Evolutionary conservation across 2,888 invertebrate species (phyloP).

Genomic region (Uropetala carovei): DNA sequence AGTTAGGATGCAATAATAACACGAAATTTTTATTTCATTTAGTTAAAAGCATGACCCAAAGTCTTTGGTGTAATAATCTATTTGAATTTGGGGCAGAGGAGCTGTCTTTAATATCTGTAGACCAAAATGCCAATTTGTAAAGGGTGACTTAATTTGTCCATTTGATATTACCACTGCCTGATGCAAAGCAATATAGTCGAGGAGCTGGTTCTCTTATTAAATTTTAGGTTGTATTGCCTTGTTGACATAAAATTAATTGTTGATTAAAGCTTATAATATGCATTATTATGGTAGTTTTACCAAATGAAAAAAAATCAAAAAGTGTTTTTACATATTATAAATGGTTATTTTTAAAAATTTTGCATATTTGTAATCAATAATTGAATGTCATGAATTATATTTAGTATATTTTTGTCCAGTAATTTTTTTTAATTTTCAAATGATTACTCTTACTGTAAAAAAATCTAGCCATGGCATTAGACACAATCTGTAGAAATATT

Average conservation of each 20-base stretch:
- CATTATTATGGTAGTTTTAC: conserved; percentile 50
- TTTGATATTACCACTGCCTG: conserved; percentile 56
- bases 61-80: conserved; percentile 22
- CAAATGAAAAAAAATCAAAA: conserved; percentile 58
- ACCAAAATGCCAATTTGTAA: conserved; percentile 49
- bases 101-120: background rate
- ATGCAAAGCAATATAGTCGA: conserved; percentile 52
- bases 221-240: conserved; percentile 46
- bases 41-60: conserved; percentile 16
- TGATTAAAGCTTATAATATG: conserved; percentile 41
- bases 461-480: background rate
- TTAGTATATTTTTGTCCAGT: conserved; percentile 9
- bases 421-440: conserved; percentile 38
- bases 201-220: conserved; percentile 53
- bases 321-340: conserved; percentile 54
- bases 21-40: conserved; percentile 15
- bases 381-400: background rate
- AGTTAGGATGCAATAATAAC: conserved; percentile 29
- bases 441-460: background rate
- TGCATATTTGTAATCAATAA: conserved; percentile 40
- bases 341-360: conserved; percentile 26
- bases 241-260: conserved; percentile 55
- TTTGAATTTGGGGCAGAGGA: conserved; percentile 34
- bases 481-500: background rate
- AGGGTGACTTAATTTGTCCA: conserved; percentile 55